phyloP scores from a whole-genome alignment of 2,888 invertebrate genomes.

The Thera britannica region DNA sequence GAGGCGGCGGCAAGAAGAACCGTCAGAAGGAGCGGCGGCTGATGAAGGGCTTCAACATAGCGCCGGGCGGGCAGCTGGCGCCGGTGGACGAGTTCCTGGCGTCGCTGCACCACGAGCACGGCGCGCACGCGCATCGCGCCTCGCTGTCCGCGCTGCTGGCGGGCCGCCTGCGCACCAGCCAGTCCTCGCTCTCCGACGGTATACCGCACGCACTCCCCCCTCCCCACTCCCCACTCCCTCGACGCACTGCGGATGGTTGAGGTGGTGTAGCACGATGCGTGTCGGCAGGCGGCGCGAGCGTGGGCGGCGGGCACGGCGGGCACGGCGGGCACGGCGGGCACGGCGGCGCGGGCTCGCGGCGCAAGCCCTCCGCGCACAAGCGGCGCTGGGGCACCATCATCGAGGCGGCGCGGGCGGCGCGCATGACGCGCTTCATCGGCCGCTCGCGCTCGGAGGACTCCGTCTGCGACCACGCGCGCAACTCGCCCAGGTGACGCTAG shows the following conservation, averaged over 20 bases:
- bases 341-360: constrained; percentile 41
- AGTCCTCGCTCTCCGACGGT: constrained; percentile 75
- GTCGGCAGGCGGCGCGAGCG: constrained; percentile 13
- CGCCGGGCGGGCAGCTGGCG: constrained; percentile 87
- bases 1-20: constrained; percentile 96
- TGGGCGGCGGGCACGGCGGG: not conserved
- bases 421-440: constrained; percentile 92
- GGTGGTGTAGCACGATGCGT: too few relatives aligned
- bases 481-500: constrained; percentile 74
- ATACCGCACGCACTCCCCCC: constrained; percentile 33
- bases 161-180: constrained; percentile 75
- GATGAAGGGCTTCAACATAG: constrained; percentile 97
- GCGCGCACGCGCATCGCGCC: constrained; percentile 73
- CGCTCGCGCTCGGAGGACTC: constrained; percentile 93
- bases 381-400: constrained; percentile 93
- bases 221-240: not conserved
- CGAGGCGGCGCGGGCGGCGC: constrained; percentile 93
- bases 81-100: constrained; percentile 92
- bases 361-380: constrained; percentile 86
- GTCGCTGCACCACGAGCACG: constrained; percentile 87
- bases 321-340: constrained; percentile 3
- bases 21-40: constrained; percentile 95
- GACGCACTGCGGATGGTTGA: too few relatives aligned
- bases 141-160: constrained; percentile 89
- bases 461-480: constrained; percentile 86